Evolutionary conservation across 2,113 vertebrate species (phyloP), one percentile per base, ranked within the genome.

Genomic region (Halcyon senegalensis): DNA sequence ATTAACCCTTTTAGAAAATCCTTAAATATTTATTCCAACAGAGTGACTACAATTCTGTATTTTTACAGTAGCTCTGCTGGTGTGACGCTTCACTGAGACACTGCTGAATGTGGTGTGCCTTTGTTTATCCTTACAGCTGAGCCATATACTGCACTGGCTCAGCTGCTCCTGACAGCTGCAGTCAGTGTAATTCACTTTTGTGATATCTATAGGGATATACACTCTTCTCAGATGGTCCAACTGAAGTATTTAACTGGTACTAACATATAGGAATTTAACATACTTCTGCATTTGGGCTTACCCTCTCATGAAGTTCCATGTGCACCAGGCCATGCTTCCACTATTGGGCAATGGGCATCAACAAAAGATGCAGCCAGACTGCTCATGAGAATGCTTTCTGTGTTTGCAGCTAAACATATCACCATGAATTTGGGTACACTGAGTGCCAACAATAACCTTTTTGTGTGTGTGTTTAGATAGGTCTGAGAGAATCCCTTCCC

Each of bases 1-100:
- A 85, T 96, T 96, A 94, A 96, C 96, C 80, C 87, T 84, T 94
- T 83, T 94, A 89, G 81, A 70, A 82, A 79, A 66, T 70, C 62
- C 90, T 89, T 82, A 87, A 94, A 94, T 96, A 95, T 93, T 97
- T 94, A 88, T 96, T 96, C 92, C 90, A 83, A 58, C 25, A 17
- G 79, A 37, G 17, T 12, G 70, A 62, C 74, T 81, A n/a, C 43
- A 44, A 30, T 60, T 89, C 73, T 55, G 14, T 83, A 55, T 39
- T 92, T 90, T 90, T 96, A 80, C 79, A 75, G 86, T 76, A 87
- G 81, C 59, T 73, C 35, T 48, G 51, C 77, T 37, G 44, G 30
- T n/a, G 31, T 56, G 48, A 35, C 2, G 5, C 27, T 80, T 70
- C 58, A n/a, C 43, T 33, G 81, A 76, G 93, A 33, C 48, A 4